Conservation (phyloP, 2,797 vertebrate species). For the Rhinichthys osculus region DNA sequence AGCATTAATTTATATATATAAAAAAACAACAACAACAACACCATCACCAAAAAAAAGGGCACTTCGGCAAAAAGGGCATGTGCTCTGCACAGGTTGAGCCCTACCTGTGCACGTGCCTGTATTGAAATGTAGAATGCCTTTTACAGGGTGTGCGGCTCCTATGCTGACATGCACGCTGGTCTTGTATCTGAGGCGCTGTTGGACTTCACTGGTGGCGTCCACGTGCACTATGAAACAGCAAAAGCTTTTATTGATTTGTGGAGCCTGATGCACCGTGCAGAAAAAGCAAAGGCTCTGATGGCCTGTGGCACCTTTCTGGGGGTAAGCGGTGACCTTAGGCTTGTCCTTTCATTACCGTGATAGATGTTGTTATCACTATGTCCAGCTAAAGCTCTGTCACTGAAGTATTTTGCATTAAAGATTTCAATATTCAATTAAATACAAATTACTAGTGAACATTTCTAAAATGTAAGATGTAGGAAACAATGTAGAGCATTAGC, state of each 20-base stretch:
- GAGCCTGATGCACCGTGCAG: constrained; percentile 79
- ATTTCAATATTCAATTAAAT: neutral
- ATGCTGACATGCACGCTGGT: constrained; percentile 83
- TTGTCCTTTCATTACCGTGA: neutral
- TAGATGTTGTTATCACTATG: neutral
- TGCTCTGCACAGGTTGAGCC: too few species aligned
- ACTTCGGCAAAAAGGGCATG: too few species aligned
- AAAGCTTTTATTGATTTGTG: constrained; percentile 76
- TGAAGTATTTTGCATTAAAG: constrained; percentile 1
- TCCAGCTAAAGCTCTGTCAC: neutral
- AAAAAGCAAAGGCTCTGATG: constrained; percentile 71
- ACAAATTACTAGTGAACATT: neutral
- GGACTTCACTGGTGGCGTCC: constrained; percentile 89
- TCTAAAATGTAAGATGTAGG: neutral
- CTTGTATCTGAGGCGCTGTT: constrained; percentile 83
- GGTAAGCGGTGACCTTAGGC: constrained; percentile 66
- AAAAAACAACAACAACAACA: too few species aligned
- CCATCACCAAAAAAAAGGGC: too few species aligned
- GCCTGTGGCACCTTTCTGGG: constrained; percentile 79
- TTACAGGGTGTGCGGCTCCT: constrained; percentile 85
- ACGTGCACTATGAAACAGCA: constrained; percentile 73
- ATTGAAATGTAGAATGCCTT: neutral
- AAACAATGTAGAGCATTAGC: neutral
- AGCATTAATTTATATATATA: too few species aligned
- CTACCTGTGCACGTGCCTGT: too few species aligned